These are phyloP conservation scores for Willisornis vidua DNA, from an alignment of 2,113 vertebrate species.

Conservation along the genomic window DNA sequence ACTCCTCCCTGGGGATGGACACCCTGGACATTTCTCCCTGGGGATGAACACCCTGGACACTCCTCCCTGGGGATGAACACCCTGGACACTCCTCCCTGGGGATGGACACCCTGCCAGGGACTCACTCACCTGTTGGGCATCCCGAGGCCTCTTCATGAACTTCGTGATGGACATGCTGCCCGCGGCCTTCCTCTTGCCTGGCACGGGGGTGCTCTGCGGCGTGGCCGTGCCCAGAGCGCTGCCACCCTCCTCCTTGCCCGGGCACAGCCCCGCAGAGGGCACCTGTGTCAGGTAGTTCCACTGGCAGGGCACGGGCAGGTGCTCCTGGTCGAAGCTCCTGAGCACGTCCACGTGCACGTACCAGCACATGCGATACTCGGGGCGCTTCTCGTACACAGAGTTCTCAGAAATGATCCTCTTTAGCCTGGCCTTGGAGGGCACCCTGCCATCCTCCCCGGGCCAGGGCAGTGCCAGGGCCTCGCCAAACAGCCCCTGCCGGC, in stretches of 20 bases:
- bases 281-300: slow-evolving; percentile 89
- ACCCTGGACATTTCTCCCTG: neutral
- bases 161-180: slow-evolving; percentile 93
- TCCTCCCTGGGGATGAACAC: too few relatives aligned
- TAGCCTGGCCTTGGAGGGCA: slow-evolving; percentile 88
- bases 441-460: slow-evolving; percentile 44
- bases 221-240: neutral
- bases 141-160: slow-evolving; percentile 89
- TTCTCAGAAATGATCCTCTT: slow-evolving; percentile 89
- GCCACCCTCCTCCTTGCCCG: slow-evolving; percentile 79
- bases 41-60: too few relatives aligned
- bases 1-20: too few relatives aligned
- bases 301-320: slow-evolving; percentile 89
- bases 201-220: slow-evolving; percentile 63
- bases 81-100: rapidly evolving
- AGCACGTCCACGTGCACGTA: slow-evolving; percentile 89
- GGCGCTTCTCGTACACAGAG: slow-evolving; percentile 91
- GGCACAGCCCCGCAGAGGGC: slow-evolving; percentile 42
- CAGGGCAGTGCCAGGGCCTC: neutral
- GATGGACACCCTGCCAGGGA: rapidly evolving
- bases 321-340: slow-evolving; percentile 79
- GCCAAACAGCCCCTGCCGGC: slow-evolving; percentile 74
- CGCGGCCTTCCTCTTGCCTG: slow-evolving; percentile 81
- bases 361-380: slow-evolving; percentile 89
- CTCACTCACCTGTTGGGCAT: slow-evolving; percentile 83